phyloP scores from a whole-genome alignment of 2,797 vertebrate genomes.

The Austrolebias charrua region DNA sequence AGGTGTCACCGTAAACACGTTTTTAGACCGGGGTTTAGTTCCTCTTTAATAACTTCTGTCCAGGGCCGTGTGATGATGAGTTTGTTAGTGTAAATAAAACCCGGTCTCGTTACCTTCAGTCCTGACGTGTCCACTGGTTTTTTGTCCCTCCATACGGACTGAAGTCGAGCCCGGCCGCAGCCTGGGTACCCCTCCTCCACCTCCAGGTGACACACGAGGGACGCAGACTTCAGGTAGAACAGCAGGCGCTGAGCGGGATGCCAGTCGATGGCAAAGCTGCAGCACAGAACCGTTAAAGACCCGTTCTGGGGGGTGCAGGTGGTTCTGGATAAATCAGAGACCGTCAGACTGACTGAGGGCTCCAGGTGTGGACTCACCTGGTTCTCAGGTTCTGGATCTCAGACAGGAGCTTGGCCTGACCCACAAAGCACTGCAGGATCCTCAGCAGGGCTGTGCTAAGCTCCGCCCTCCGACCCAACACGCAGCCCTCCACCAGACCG shows the following conservation, averaged over 20 bases:
- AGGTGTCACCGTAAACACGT: too few relatives aligned
- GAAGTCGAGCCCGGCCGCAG: conserved; percentile 56
- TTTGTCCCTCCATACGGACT: conserved; percentile 61
- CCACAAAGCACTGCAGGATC: conserved; percentile 64
- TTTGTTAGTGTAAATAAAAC: too few relatives aligned
- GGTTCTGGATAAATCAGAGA: neutral
- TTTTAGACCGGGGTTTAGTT: too few relatives aligned
- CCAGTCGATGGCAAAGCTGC: conserved; percentile 83
- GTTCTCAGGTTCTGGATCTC: conserved; percentile 78
- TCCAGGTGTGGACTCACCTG: conserved; percentile 59
- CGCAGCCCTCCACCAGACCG: conserved; percentile 50
- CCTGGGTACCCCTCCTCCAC: conserved; percentile 76
- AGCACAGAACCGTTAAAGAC: neutral
- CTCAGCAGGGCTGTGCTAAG: conserved; percentile 68
- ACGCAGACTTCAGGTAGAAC: conserved; percentile 74
- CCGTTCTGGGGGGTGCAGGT: neutral
- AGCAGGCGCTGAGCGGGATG: conserved; percentile 67
- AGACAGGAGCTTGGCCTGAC: conserved; percentile 73
- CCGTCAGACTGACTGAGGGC: neutral
- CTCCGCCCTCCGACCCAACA: conserved; percentile 44
- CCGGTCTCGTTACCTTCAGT: conserved; percentile 59
- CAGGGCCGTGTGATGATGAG: too few relatives aligned
- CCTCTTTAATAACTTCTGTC: too few relatives aligned
- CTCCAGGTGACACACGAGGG: conserved; percentile 68
- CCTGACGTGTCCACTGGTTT: conserved; percentile 40